A percentile compares a stretch with the other conserved stretches of the same genome.
phyloP scores from a whole-genome alignment of 2,888 invertebrate genomes.

The Dasypolia templi region DNA sequence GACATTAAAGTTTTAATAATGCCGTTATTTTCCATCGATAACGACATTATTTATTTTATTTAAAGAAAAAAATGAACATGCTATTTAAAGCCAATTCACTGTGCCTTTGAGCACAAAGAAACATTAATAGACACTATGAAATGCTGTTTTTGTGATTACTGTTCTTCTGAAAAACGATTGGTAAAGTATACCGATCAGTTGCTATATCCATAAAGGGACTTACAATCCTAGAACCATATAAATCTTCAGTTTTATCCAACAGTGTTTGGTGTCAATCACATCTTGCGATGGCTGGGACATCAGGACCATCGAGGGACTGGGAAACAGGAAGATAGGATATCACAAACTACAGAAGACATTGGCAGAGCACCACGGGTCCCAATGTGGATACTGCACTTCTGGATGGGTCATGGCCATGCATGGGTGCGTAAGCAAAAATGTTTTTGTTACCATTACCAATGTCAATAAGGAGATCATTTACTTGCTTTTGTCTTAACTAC shows the following conservation, averaged over 20 bases:
- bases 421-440: constrained; percentile 70
- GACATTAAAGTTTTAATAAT: not conserved
- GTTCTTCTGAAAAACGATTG: too few species aligned
- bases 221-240: not conserved
- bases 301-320: constrained; percentile 93
- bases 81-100: not conserved
- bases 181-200: too few species aligned
- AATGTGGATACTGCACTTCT: constrained; percentile 92
- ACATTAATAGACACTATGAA: not conserved
- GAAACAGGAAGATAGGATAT: constrained; percentile 91
- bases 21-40: not conserved
- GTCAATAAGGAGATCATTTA: too few species aligned
- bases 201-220: not conserved
- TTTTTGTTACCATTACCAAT: too few species aligned
- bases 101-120: too few species aligned
- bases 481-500: too few species aligned
- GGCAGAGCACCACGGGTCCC: constrained; percentile 91
- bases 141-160: not conserved
- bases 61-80: not conserved
- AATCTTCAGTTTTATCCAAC: constrained; percentile 14
- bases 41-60: not conserved
- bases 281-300: constrained; percentile 92
- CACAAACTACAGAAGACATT: constrained; percentile 91
- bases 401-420: constrained; percentile 83
- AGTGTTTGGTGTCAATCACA: constrained; percentile 89